Percentiles rank a stretch among this genome's conserved stretches.
Evolutionary conservation across 2,797 vertebrate species (phyloP).

Genomic region (Molossus alvarezi): DNA sequence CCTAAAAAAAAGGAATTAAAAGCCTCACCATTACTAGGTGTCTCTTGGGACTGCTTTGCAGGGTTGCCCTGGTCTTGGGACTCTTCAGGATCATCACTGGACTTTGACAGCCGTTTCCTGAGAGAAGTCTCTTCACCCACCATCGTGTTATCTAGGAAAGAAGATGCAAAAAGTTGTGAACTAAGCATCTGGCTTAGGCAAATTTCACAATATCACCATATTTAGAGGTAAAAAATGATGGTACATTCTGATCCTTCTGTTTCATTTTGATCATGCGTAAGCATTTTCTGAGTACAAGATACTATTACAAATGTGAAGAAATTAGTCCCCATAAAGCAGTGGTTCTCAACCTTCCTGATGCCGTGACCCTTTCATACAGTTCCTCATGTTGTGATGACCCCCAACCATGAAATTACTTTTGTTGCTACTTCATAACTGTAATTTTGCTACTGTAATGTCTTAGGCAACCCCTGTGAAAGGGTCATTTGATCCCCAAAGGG

Average conservation of each 20-base stretch:
- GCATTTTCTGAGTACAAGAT: slow-evolving; percentile 52
- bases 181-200: neutral
- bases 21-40: slow-evolving; percentile 72
- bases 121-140: slow-evolving; percentile 86
- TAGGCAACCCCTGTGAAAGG: too few species aligned
- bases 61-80: slow-evolving; percentile 75
- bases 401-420: too few species aligned
- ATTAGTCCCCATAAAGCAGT: neutral
- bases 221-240: neutral
- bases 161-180: slow-evolving; percentile 45
- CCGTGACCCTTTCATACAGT: too few species aligned
- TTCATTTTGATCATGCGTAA: slow-evolving; percentile 16
- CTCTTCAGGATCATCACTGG: slow-evolving; percentile 76
- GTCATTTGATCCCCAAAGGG: too few species aligned
- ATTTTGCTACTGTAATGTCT: too few species aligned
- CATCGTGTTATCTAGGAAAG: slow-evolving; percentile 67
- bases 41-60: slow-evolving; percentile 29
- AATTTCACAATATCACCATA: neutral
- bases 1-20: slow-evolving; percentile 4
- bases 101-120: slow-evolving; percentile 85
- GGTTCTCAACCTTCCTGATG: too few species aligned
- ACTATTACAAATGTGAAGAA: slow-evolving; percentile 54
- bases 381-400: too few species aligned
- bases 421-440: too few species aligned
- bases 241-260: neutral